Evolutionary conservation across 2,797 vertebrate genomes (phyloP), one percentile per base, ranked within the genome.

Genomic region (Vipera ursinii): DNA sequence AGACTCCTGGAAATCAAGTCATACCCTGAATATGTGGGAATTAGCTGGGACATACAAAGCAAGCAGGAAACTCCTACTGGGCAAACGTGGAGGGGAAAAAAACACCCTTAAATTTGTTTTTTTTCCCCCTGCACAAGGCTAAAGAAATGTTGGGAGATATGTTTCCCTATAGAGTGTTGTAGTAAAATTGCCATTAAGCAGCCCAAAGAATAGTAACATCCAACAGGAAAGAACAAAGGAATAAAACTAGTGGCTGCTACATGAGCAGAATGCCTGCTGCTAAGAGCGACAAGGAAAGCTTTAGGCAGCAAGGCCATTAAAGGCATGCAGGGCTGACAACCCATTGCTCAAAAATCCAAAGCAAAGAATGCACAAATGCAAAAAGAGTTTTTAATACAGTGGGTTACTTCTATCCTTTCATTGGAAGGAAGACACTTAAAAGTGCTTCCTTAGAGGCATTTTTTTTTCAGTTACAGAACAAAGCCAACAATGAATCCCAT

Each of bases 31-130:
- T 89, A 48, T 22, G 26, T 57, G 63, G 88, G 89, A 78, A 88
- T 92, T 65, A 90, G 89, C 65, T 93, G 90, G 92, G 90, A 95
- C 89, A 92, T 65, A 91, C 96, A 95, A 97, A 95, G 82, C 69
- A 93, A 94, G 93, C 90, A 96, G 93, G 92, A 96, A 96, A 89
- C 89, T 94, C 96, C 95, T 94, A 92, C 96, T 95, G 95, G 55
- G 93, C 92, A 87, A 93, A 88, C 1, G 93, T 94, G 92, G 87
- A 96, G 95, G 1, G 15, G 2, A 2, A 2, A 17, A 95, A 95
- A 88, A 95, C 94, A 38, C 93, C 93, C 95, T 96, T 94, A 94
- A 89, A 91, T 9, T 44, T 78, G 6, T 69, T 69, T 32, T 65
- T 65, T 65, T 90, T 92, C 69, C 91, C n/a, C 86, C 88, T 91